Percentiles rank a stretch among this genome's conserved stretches.
Conservation (phyloP, 2,888 invertebrate species). For the Erebia palarica region DNA sequence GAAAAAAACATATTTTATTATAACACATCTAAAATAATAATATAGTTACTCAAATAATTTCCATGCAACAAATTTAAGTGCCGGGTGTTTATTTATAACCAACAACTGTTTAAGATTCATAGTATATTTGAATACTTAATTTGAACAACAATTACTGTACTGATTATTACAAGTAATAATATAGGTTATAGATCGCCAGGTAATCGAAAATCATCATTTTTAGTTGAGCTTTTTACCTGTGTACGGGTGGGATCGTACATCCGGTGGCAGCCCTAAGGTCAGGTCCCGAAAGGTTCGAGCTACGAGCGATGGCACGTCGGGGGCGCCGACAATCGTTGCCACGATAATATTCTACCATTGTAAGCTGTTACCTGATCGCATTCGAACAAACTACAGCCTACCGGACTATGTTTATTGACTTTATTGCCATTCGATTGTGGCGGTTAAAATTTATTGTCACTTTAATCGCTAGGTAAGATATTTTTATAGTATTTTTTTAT, state of each 20-base stretch:
- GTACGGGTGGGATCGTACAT: not conserved
- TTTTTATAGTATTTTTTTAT: not conserved
- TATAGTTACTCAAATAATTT: too few species aligned
- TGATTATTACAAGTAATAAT: too few species aligned
- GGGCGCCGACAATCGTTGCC: not conserved
- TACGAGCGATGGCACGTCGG: not conserved
- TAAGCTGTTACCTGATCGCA: constrained; percentile 16
- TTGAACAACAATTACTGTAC: too few species aligned
- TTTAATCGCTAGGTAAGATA: not conserved
- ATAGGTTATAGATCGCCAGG: too few species aligned
- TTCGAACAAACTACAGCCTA: constrained; percentile 12
- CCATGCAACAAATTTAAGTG: too few species aligned
- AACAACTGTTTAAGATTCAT: too few species aligned
- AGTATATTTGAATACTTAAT: too few species aligned
- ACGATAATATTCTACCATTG: constrained; percentile 19
- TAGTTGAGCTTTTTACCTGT: too few species aligned
- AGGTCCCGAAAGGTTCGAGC: constrained; percentile 6
- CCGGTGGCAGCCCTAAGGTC: constrained; percentile 11
- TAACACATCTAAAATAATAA: too few species aligned
- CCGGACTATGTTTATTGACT: constrained; percentile 11
- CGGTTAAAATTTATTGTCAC: constrained; percentile 1
- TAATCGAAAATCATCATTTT: too few species aligned
- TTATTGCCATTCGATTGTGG: not conserved
- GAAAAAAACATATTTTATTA: too few species aligned
- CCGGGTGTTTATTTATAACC: too few species aligned